Percentiles rank a stretch among this genome's conserved stretches.
phyloP scores from a whole-genome alignment of 1,140 invertebrate genomes.

The Medauroidea extradentata region DNA sequence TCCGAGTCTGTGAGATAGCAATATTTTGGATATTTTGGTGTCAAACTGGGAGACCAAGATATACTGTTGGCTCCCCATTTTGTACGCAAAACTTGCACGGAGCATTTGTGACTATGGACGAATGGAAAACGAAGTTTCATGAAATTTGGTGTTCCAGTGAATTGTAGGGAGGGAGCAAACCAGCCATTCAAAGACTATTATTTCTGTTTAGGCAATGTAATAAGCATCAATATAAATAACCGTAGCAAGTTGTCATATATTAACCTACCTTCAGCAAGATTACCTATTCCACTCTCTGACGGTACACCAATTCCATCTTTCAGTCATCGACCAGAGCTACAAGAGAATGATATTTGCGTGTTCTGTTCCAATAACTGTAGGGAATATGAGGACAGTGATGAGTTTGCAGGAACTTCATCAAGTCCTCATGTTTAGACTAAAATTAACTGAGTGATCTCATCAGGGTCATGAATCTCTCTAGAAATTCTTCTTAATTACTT shows the following conservation, averaged over 20 bases:
- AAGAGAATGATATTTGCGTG: no score
- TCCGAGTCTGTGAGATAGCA: no score
- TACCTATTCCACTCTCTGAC: slow-evolving; percentile 14
- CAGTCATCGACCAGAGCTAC: background rate
- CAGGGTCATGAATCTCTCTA: slow-evolving; percentile 11
- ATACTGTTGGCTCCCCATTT: background rate
- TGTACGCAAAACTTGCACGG: background rate
- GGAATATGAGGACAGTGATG: no score
- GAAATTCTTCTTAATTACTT: slow-evolving; percentile 15
- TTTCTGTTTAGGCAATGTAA: slow-evolving; percentile 30
- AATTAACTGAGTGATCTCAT: slow-evolving; percentile 15
- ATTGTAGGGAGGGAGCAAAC: background rate
- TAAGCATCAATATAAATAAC: slow-evolving; percentile 28
- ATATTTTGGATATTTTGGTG: no score
- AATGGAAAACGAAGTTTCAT: background rate
- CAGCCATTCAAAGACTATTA: slow-evolving; percentile 30
- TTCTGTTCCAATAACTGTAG: no score
- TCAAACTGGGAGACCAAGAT: background rate
- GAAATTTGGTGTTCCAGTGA: background rate
- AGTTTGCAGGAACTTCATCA: slow-evolving; percentile 6
- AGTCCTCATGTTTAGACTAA: slow-evolving; percentile 15
- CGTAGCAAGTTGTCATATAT: slow-evolving; percentile 16
- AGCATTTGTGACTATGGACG: background rate
- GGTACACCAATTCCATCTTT: slow-evolving; percentile 14
- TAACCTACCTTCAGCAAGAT: slow-evolving; percentile 21